phyloP scores from a whole-genome alignment of 2,888 invertebrate species.

The Epistrophella euchroma region DNA sequence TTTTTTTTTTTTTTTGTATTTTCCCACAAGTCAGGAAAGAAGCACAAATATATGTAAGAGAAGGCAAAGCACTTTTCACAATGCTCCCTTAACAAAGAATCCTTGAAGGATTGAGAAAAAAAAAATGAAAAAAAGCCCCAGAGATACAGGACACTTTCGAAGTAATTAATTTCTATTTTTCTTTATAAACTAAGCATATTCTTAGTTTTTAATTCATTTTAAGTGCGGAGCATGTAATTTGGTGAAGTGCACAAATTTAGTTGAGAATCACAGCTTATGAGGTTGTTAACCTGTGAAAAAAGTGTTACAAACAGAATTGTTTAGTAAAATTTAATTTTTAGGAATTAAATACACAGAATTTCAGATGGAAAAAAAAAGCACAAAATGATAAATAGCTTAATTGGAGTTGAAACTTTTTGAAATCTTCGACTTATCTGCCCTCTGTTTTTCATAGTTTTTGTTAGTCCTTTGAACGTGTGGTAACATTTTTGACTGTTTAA shows the following conservation, averaged over 20 bases:
- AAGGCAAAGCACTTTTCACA: neutral
- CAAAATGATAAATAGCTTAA: too few relatives aligned
- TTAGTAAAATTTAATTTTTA: too few relatives aligned
- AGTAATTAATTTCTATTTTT: constrained; percentile 22
- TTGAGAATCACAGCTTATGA: constrained; percentile 7
- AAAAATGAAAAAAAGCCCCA: neutral
- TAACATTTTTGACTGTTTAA: too few relatives aligned
- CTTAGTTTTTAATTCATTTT: constrained; percentile 22
- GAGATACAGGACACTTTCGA: constrained; percentile 34
- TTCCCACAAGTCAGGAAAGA: constrained; percentile 9
- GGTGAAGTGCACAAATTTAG: neutral
- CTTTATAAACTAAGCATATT: constrained; percentile 6
- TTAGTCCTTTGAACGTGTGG: too few relatives aligned
- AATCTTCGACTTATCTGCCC: too few relatives aligned
- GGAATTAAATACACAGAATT: too few relatives aligned
- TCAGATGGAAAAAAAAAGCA: too few relatives aligned
- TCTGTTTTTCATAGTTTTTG: too few relatives aligned
- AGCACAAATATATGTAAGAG: neutral
- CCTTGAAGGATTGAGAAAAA: neutral
- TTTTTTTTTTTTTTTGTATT: neutral
- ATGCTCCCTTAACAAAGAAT: constrained; percentile 22
- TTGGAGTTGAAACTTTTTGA: too few relatives aligned
- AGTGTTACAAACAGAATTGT: neutral
- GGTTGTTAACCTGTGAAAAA: constrained; percentile 4
- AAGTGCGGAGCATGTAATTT: constrained; percentile 16